These are phyloP conservation scores for Apodemia mormo DNA, from an alignment of 2,888 invertebrate species.

Conservation along the genomic window DNA sequence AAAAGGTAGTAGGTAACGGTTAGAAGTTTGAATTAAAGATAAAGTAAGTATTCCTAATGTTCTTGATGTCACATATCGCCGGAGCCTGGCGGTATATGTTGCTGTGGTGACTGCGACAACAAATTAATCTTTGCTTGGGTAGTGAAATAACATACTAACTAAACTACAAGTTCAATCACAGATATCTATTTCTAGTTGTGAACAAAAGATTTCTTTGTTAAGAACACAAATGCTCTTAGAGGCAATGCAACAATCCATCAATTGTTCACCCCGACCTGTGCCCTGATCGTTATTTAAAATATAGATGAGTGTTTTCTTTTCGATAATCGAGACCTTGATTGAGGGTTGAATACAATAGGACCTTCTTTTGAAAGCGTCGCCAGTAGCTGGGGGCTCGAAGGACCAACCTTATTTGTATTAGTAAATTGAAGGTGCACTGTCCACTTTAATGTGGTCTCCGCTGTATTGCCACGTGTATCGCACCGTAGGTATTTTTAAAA, in stretches of 20 bases:
- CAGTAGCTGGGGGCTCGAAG: constrained; percentile 60
- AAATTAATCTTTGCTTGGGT: too few relatives aligned
- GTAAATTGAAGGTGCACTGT: constrained; percentile 75
- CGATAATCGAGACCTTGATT: constrained; percentile 79
- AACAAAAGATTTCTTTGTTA: constrained; percentile 7
- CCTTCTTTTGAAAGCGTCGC: constrained; percentile 68
- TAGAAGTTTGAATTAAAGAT: too few relatives aligned
- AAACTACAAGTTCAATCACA: neutral
- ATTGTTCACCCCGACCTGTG: constrained; percentile 61
- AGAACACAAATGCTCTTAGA: constrained; percentile 48
- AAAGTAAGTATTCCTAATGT: too few relatives aligned
- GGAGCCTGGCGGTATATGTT: too few relatives aligned
- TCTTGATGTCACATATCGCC: too few relatives aligned
- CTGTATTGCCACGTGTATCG: constrained; percentile 44
- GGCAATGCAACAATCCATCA: constrained; percentile 74
- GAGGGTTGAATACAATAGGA: constrained; percentile 73
- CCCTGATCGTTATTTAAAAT: constrained; percentile 81
- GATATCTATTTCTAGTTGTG: constrained; percentile 10
- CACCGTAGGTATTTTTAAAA: constrained; percentile 52
- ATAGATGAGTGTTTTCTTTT: constrained; percentile 81
- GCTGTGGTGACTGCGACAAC: too few relatives aligned
- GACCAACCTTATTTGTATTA: constrained; percentile 76
- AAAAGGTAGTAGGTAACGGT: too few relatives aligned
- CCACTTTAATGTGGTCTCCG: constrained; percentile 60
- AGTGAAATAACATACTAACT: neutral